phyloP scores from a whole-genome alignment of 2,888 invertebrate species.

The Netelia fuscicornis region DNA sequence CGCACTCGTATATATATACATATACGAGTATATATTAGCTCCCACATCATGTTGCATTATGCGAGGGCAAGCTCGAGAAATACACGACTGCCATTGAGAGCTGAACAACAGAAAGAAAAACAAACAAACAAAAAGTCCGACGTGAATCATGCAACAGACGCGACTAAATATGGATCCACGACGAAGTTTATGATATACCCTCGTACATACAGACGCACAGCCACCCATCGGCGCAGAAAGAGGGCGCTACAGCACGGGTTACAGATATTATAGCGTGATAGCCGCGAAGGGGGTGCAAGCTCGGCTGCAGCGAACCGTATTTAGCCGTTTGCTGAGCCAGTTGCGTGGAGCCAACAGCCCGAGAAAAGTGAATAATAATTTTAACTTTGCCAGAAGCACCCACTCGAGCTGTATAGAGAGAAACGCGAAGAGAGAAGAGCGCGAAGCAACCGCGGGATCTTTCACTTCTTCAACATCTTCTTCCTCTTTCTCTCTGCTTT shows the following conservation, averaged over 20 bases:
- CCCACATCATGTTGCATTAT: slow-evolving; percentile 29
- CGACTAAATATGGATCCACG: slow-evolving; percentile 23
- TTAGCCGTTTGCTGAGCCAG: slow-evolving; percentile 64
- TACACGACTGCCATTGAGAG: slow-evolving; percentile 4
- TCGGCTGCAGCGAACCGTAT: slow-evolving; percentile 64
- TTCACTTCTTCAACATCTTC: slow-evolving; percentile 42
- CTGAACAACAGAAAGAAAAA: slow-evolving; percentile 4
- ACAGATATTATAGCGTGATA: slow-evolving; percentile 41
- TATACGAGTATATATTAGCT: not conserved
- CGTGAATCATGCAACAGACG: slow-evolving; percentile 24
- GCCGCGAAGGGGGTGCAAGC: slow-evolving; percentile 25
- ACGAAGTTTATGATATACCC: slow-evolving; percentile 40
- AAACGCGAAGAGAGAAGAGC: slow-evolving; percentile 30
- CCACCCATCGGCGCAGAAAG: slow-evolving; percentile 6
- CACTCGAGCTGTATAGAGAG: slow-evolving; percentile 49
- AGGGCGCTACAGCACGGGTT: slow-evolving; percentile 12
- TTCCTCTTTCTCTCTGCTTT: slow-evolving; percentile 35
- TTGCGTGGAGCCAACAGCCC: slow-evolving; percentile 58
- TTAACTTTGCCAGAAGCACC: slow-evolving; percentile 67
- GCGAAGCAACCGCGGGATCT: slow-evolving; percentile 44
- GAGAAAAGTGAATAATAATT: slow-evolving; percentile 68
- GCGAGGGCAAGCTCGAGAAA: slow-evolving; percentile 24
- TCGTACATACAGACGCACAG: not conserved
- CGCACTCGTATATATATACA: not conserved
- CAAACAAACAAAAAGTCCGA: not conserved